Evolutionary conservation across 2,113 vertebrate genomes (phyloP).

Genomic region (Eudyptes chrysolophus): DNA sequence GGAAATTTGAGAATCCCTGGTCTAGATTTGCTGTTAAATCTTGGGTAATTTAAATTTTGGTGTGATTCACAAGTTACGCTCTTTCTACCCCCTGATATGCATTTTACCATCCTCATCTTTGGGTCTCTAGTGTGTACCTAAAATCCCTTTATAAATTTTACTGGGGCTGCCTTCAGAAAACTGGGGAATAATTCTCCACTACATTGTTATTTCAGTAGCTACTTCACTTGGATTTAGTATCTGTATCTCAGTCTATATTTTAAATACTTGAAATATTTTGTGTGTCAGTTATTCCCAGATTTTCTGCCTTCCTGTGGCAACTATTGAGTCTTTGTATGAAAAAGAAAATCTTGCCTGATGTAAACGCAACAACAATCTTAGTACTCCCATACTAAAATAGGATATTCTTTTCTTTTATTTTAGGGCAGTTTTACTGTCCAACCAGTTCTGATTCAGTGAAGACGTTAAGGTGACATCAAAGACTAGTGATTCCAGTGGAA

Average conservation of each 20-base stretch:
- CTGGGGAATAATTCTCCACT: not conserved
- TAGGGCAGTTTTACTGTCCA: not conserved
- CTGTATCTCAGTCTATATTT: not conserved
- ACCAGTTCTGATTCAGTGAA: not conserved
- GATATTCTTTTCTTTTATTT: not conserved
- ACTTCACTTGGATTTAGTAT: not conserved
- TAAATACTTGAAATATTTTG: not conserved
- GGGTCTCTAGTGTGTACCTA: not conserved
- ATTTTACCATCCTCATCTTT: not conserved
- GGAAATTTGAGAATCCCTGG: not conserved
- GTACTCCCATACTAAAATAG: not conserved
- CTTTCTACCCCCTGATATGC: not conserved
- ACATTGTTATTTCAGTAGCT: not conserved
- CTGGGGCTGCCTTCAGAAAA: not conserved
- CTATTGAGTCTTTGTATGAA: not conserved
- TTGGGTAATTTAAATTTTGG: not conserved
- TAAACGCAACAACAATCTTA: not conserved
- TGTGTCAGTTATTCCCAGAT: not conserved
- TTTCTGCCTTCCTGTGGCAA: not conserved
- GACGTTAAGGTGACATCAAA: not conserved
- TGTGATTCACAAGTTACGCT: not conserved
- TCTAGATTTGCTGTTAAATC: not conserved
- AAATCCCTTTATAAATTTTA: not conserved
- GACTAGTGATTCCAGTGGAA: not conserved
- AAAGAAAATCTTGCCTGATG: not conserved